Evolutionary conservation across 2,113 vertebrate genomes (phyloP).

Genomic region (Prionailurus bengalensis): DNA sequence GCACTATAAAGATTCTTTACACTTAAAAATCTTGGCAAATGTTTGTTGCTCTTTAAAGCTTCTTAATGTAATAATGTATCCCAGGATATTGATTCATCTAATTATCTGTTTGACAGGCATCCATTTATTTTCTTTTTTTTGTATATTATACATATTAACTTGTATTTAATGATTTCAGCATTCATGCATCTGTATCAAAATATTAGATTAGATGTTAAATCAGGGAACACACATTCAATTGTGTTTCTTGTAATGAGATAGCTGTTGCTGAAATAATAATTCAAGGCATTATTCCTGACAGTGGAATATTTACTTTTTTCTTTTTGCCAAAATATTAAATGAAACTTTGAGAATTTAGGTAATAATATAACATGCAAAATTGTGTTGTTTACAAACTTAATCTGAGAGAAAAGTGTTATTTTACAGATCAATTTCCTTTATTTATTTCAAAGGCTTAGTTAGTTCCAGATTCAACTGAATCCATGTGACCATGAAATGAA

Average conservation of each 20-base stretch:
- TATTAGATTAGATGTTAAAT: background rate
- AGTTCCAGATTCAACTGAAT: background rate
- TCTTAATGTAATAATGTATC: background rate
- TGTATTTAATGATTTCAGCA: background rate
- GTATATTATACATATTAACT: background rate
- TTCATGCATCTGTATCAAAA: background rate
- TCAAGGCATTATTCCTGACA: background rate
- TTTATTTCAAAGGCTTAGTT: background rate
- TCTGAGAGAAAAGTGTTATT: background rate
- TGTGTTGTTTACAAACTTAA: background rate
- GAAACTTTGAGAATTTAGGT: background rate
- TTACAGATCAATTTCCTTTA: background rate
- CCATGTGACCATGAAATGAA: background rate
- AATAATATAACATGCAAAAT: background rate
- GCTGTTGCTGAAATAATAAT: background rate
- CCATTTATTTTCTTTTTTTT: background rate
- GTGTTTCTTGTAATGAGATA: background rate
- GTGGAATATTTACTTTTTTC: background rate
- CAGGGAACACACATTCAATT: background rate
- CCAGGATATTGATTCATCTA: background rate
- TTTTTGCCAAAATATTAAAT: background rate
- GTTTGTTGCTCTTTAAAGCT: background rate
- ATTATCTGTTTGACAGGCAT: background rate
- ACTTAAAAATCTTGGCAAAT: constrained; percentile 2
- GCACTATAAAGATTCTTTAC: background rate